Evolutionary conservation across 2,888 invertebrate species (phyloP).

Genomic region (Metellina segmentata): DNA sequence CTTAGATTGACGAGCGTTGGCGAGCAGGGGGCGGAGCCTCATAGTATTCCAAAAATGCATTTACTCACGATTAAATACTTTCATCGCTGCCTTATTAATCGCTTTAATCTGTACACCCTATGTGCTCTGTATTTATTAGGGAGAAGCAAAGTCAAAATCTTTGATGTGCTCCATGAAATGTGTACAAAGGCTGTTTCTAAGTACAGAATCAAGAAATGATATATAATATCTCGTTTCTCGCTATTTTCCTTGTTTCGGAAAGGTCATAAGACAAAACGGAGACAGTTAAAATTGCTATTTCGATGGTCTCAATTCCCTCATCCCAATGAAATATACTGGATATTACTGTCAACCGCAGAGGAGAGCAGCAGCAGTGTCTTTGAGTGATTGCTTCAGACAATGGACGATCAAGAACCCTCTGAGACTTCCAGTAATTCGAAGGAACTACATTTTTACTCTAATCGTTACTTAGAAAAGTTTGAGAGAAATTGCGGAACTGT

Average conservation of each 20-base stretch:
- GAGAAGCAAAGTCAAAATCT: too few species aligned
- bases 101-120: too few species aligned
- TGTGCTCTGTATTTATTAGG: too few species aligned
- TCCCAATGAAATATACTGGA: not conserved
- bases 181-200: too few species aligned
- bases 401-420: not conserved
- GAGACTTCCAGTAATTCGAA: not conserved
- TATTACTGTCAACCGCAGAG: not conserved
- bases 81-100: too few species aligned
- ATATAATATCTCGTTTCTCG: not conserved
- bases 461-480: not conserved
- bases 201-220: not conserved
- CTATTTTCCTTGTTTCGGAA: not conserved
- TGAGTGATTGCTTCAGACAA: not conserved
- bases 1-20: too few species aligned
- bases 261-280: not conserved
- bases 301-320: not conserved
- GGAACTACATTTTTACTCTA: not conserved
- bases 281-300: not conserved
- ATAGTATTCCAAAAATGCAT: too few species aligned
- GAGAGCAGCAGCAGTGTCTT: not conserved
- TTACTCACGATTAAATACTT: too few species aligned
- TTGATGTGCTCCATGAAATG: too few species aligned
- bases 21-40: too few species aligned
- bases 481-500: not conserved